A percentile compares a stretch with the other conserved stretches of the same genome.
Conservation (phyloP, 2,113 vertebrate genomes). For the Columba livia region DNA sequence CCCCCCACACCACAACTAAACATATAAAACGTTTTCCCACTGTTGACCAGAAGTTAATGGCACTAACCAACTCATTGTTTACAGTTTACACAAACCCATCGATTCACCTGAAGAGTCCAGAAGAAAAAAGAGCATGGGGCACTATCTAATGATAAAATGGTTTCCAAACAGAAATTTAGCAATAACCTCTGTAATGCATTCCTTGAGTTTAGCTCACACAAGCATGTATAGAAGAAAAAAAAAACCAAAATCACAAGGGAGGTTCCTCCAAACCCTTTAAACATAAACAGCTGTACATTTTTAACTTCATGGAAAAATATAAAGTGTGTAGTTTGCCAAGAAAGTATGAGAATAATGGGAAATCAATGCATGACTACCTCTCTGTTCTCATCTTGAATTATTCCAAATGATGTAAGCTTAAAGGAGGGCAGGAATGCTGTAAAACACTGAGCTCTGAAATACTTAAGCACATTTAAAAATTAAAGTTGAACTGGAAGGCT, state of each 20-base stretch:
- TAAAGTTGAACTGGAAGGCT: background rate
- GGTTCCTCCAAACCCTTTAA: background rate
- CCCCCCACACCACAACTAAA: too few relatives aligned
- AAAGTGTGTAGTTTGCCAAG: background rate
- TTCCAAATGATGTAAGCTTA: conserved; percentile 21
- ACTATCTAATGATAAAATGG: background rate
- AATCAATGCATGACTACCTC: conserved; percentile 32
- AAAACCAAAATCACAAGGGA: background rate
- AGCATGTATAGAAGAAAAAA: too few relatives aligned
- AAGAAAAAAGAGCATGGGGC: background rate
- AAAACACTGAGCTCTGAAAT: background rate
- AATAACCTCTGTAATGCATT: background rate
- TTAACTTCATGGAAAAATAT: background rate
- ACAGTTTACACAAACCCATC: background rate
- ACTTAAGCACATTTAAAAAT: background rate
- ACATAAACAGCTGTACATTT: conserved; percentile 4
- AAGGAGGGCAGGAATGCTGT: background rate
- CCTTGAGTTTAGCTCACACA: background rate
- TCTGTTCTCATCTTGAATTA: conserved; percentile 32
- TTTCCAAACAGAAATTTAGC: background rate
- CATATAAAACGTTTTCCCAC: background rate
- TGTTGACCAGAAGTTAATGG: background rate
- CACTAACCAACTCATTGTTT: background rate
- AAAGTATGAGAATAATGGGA: conserved; percentile 33
- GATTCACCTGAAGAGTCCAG: background rate